Percentiles rank a stretch among this genome's conserved stretches.
Evolutionary conservation across 2,888 invertebrate genomes (phyloP).

Genomic region (Agonopterix alstromeriana): DNA sequence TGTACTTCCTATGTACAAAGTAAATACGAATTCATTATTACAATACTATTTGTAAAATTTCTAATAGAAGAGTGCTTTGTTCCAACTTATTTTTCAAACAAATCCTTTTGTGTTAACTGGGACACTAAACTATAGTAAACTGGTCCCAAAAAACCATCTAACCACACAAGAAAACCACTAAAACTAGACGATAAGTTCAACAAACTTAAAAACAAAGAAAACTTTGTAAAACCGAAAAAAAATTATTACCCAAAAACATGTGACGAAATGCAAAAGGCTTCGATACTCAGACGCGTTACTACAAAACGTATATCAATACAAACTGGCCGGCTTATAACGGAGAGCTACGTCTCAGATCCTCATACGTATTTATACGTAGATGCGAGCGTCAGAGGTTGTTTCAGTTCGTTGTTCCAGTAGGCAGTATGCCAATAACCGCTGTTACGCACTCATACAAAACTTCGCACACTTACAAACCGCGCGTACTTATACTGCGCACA

Average conservation of each 20-base stretch:
- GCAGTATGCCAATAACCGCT: constrained; percentile 72
- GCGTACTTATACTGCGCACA: constrained; percentile 11
- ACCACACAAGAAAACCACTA: constrained; percentile 13
- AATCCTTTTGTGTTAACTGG: constrained; percentile 19
- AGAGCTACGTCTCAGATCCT: constrained; percentile 21
- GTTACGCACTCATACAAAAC: constrained; percentile 24
- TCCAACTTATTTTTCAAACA: constrained; percentile 11
- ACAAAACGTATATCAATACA: too few species aligned
- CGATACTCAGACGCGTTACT: too few species aligned
- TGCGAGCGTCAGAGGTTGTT: constrained; percentile 44
- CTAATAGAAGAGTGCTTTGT: too few species aligned
- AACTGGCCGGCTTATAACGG: constrained; percentile 39
- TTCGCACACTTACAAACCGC: constrained; percentile 23
- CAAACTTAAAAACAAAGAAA: constrained; percentile 38
- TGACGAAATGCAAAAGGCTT: background rate
- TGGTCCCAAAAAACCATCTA: constrained; percentile 23
- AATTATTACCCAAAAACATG: constrained; percentile 17
- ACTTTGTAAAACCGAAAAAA: constrained; percentile 30
- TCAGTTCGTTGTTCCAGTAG: constrained; percentile 71
- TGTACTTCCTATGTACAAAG: too few species aligned
- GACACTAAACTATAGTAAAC: constrained; percentile 23
- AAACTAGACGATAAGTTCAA: constrained; percentile 24
- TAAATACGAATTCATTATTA: too few species aligned
- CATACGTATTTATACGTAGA: constrained; percentile 29
- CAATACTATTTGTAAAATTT: too few species aligned